Evolutionary conservation across 2,888 invertebrate genomes (phyloP), one percentile per base, ranked within the genome.

Genomic region (Ormyrus nitidulus): DNA sequence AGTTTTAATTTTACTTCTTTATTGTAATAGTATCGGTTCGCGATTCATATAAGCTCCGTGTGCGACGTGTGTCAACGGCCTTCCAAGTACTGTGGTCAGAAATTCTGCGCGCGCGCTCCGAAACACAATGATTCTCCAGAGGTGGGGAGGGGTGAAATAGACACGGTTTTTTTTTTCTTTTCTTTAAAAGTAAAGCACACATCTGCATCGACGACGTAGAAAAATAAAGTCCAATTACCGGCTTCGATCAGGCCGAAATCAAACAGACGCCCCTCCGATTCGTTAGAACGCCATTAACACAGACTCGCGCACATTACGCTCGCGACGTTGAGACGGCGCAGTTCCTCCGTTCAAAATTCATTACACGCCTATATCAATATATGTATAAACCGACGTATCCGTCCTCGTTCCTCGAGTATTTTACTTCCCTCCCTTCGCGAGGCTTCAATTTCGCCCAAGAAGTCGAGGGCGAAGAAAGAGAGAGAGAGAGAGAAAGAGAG

Each of bases 331-430:
- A 70, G 1, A 34, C 34, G 34, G 34, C 13, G n/a, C 56, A 7
- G 10, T 58, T 46, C 48, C 48, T 48, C 13, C 13, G 56, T 8
- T 44, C 44, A 19, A 70, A 58, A 48, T 58, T n/a, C 58, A 69
- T 69, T 56, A 69, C 46, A 48, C 58, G 56, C 48, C 56, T 70
- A 70, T 58, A 56, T 54, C n/a, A 48, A 70, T 58, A 70, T 46
- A 70, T 58, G 11, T 54, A 56, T 58, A 62, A 54, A 73, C 64
- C 46, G 44, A 73, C 48, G 54, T 62, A 11, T 56, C 5, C 11
- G 46, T 9, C 44, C 56, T 69, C 13, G 46, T 48, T 19, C 7
- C 68, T 10, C 34, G 46, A 46, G 56, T 48, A 46, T 56, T 69
- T 69, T 58, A 13, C 58, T 10, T 69, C n/a, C 46, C 8, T 49